Base-by-base conservation (phyloP, 2,888 invertebrate species). In the Clepsis dumicolana region DNA sequence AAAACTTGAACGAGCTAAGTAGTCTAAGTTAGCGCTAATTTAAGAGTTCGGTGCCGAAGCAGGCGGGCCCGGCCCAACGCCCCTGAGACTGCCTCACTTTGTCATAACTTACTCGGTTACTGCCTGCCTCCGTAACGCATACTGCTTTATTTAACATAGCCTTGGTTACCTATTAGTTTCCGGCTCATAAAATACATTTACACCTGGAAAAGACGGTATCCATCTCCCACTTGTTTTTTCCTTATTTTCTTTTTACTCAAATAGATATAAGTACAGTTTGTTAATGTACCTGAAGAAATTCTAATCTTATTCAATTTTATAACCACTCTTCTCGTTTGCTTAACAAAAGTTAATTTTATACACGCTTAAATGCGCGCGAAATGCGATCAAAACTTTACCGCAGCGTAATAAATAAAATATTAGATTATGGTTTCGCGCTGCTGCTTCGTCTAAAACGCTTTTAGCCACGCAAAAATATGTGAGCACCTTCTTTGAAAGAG, bases 1-100 rank as follows among this genome's bases (percentile, higher is more conserved):
- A 91, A 91, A 91, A 90, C 88, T 91, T 82, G 84, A 91, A 88
- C 88, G 89, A 90, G 88, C 88, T 90, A 91, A 90, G 89, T 90
- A 88, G 88, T 87, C 87, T 88, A 91, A 93, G 88, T 92, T 90
- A 83, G 88, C 82, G 87, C 88, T 93, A 93, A 92, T 93, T 90
- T 91, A 91, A 93, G 91, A 91, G 89, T 90, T 89, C 80, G 83
- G 82, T 78, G 80, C 77, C 80, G 77, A 81, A 80, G 80, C 81
- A 75, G 77, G 81, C 80, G 77, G 75, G 73, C 70, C 75, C 75
- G 76, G 76, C 75, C 76, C 76, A 78, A 76, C 79, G 80, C 84
- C 84, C 80, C 77, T 77, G 74, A 80, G 82, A 78, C 83, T 81
- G 81, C 84, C 82, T 78, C 85, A 87, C 86, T 88, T 88, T 88